Evolutionary conservation across 1,140 invertebrate genomes (phyloP).

Genomic region (Mercenaria mercenaria): DNA sequence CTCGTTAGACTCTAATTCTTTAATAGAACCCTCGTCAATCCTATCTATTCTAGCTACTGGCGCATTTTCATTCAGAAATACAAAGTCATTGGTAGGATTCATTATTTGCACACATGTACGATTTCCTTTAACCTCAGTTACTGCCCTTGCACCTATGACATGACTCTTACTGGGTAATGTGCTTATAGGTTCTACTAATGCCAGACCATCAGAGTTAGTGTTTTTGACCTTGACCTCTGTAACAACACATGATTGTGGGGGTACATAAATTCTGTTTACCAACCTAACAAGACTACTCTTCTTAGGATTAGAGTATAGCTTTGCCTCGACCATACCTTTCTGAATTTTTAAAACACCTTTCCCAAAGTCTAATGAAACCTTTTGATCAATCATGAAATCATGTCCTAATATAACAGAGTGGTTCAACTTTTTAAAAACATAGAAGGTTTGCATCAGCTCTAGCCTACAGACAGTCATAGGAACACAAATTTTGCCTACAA

Average conservation of each 20-base stretch:
- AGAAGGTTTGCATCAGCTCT: not conserved
- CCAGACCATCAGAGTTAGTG: not conserved
- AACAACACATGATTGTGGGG: not conserved
- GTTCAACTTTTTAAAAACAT: constrained; percentile 41
- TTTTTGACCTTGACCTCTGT: not conserved
- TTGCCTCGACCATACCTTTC: not conserved
- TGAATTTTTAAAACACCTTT: constrained; percentile 8
- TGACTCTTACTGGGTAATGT: constrained; percentile 15
- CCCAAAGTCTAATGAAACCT: constrained; percentile 23
- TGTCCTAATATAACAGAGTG: constrained; percentile 15
- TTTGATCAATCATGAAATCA: constrained; percentile 20
- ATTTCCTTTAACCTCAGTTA: not conserved
- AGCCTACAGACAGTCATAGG: constrained; percentile 20
- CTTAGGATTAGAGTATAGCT: not conserved
- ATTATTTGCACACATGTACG: constrained; percentile 2
- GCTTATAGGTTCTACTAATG: constrained; percentile 39
- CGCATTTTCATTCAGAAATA: constrained; percentile 24
- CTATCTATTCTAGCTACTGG: constrained; percentile 36
- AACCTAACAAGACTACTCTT: not conserved
- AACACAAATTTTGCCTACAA: constrained; percentile 17
- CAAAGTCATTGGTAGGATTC: constrained; percentile 23
- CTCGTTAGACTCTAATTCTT: too few relatives aligned
- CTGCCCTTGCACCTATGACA: constrained; percentile 1
- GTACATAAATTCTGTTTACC: not conserved
- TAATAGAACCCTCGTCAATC: not conserved